Conservation (phyloP, 2,797 vertebrate genomes). For the Premnoplex brunnescens region DNA sequence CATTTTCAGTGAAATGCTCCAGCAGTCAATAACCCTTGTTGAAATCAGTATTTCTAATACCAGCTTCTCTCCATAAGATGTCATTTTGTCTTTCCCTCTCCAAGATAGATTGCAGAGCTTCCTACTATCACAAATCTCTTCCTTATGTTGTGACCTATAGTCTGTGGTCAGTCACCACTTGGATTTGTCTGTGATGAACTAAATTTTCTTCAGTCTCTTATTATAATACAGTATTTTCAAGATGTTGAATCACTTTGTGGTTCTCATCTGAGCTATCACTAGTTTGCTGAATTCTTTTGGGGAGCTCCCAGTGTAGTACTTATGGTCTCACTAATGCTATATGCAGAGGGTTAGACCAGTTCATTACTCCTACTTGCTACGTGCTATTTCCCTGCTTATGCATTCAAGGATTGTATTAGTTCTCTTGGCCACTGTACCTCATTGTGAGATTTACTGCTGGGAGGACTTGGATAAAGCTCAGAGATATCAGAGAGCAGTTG, state of each 20-base stretch:
- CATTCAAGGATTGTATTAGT: background rate
- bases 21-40: background rate
- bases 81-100: background rate
- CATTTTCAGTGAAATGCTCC: background rate
- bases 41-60: background rate
- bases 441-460: conserved; percentile 4
- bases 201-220: conserved; percentile 23
- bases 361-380: background rate
- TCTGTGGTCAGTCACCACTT: conserved; percentile 34
- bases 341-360: conserved; percentile 16
- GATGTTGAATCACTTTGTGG: background rate
- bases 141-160: background rate
- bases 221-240: conserved; percentile 15
- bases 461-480: conserved; percentile 2
- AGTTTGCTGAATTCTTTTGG: background rate
- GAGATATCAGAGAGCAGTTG: background rate
- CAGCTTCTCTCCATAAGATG: background rate
- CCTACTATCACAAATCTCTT: background rate
- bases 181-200: conserved; percentile 12
- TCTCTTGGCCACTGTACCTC: background rate
- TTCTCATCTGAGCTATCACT: background rate
- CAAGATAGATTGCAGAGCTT: background rate
- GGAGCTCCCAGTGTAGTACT: background rate
- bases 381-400: background rate
- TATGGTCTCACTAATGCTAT: conserved; percentile 3